A percentile compares a stretch with the other conserved stretches of the same genome.
phyloP scores from a whole-genome alignment of 2,797 vertebrate genomes.

The Enteromius unitaeniatus region DNA sequence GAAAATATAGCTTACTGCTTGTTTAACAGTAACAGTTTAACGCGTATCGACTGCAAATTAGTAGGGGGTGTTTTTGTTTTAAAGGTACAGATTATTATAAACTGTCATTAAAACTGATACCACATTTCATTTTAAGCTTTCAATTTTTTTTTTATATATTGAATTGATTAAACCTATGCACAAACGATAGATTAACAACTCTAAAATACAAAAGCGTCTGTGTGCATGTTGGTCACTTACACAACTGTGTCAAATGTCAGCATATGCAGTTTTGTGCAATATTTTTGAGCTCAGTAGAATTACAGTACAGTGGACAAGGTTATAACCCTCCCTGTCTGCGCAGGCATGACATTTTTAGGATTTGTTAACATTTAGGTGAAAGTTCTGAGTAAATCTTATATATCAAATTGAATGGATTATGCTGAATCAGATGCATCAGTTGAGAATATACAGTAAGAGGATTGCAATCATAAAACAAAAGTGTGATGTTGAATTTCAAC shows the following conservation, averaged over 20 bases:
- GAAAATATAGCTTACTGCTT: background rate
- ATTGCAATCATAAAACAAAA: background rate
- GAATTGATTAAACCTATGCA: background rate
- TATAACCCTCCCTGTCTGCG: background rate
- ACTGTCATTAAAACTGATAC: background rate
- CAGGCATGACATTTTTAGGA: background rate
- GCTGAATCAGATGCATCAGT: background rate
- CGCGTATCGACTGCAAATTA: background rate
- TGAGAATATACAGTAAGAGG: background rate
- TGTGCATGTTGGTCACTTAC: background rate
- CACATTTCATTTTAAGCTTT: background rate
- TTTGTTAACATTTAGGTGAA: background rate
- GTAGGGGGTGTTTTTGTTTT: background rate
- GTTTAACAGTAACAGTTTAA: background rate
- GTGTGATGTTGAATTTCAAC: background rate
- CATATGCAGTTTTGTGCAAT: background rate
- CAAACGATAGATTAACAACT: background rate
- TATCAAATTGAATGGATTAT: background rate
- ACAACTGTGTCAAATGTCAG: conserved; percentile 3
- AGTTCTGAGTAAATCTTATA: background rate
- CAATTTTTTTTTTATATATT: background rate
- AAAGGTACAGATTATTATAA: background rate
- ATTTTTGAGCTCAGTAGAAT: background rate
- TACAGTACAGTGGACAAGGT: background rate
- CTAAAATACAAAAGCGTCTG: background rate